Conservation (phyloP, 1,140 invertebrate genomes). For the Parasteatoda tepidariorum region DNA sequence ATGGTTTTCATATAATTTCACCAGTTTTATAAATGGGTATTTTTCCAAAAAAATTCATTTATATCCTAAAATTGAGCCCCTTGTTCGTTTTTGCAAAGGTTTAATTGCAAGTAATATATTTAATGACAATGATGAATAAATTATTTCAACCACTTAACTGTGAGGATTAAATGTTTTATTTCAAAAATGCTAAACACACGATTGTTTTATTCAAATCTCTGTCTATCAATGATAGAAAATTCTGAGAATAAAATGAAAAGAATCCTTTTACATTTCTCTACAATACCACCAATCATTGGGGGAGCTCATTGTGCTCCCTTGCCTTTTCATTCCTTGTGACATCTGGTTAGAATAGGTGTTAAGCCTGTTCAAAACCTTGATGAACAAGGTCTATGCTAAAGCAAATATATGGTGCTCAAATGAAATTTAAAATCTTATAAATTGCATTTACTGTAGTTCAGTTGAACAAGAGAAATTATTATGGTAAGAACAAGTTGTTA, state of each 20-base stretch:
- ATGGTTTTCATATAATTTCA: too few species aligned
- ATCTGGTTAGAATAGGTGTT: constrained; percentile 41
- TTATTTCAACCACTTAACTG: too few species aligned
- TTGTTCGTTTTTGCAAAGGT: too few species aligned
- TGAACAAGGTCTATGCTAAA: constrained; percentile 53
- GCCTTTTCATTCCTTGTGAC: constrained; percentile 59
- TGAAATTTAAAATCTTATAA: constrained; percentile 51
- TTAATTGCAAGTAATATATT: too few species aligned
- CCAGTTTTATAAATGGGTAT: too few species aligned
- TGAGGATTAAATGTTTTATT: too few species aligned
- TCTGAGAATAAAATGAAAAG: constrained; percentile 18
- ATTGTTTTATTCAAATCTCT: neutral
- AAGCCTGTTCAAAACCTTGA: constrained; percentile 37
- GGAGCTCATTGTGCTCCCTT: constrained; percentile 35
- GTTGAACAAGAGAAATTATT: constrained; percentile 22
- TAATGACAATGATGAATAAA: too few species aligned
- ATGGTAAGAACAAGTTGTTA: constrained; percentile 56
- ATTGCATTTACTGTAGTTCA: constrained; percentile 54
- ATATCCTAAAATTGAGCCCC: too few species aligned
- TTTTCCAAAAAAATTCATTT: too few species aligned
- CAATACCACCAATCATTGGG: constrained; percentile 53
- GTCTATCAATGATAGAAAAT: neutral
- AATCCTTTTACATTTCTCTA: constrained; percentile 52
- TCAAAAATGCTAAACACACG: too few species aligned
- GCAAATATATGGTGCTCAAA: constrained; percentile 58